phyloP scores from a whole-genome alignment of 1,140 invertebrate genomes.

The Ephestia elutella region DNA sequence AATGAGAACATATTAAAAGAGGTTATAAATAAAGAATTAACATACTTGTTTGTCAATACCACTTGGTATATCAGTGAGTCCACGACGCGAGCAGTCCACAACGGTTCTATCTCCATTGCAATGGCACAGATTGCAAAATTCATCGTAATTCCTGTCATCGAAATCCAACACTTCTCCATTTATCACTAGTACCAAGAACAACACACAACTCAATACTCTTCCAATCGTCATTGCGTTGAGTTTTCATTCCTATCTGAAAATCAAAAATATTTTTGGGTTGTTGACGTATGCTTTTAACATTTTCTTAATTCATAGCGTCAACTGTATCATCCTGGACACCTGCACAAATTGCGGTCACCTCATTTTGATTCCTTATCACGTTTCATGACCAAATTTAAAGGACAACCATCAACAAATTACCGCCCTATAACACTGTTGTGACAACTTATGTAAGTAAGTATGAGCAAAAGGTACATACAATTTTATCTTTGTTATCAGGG shows the following conservation, averaged over 20 bases:
- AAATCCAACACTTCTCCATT: constrained; percentile 42
- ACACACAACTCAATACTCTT: constrained; percentile 24
- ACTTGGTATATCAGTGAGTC: constrained; percentile 45
- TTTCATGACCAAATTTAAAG: constrained; percentile 17
- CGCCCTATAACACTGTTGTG: constrained; percentile 10
- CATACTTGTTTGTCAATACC: constrained; percentile 42
- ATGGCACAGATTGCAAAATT: constrained; percentile 46
- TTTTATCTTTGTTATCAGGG: constrained; percentile 67
- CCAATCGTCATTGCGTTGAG: constrained; percentile 49
- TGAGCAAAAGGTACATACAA: constrained; percentile 39
- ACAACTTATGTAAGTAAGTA: constrained; percentile 26
- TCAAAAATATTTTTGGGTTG: constrained; percentile 1
- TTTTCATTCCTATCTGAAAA: constrained; percentile 60
- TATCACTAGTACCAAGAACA: constrained; percentile 32
- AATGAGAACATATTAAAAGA: too few species aligned
- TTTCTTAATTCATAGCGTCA: constrained; percentile 1
- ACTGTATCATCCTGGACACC: constrained; percentile 24
- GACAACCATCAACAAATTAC: constrained; percentile 6
- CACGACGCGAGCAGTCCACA: constrained; percentile 55
- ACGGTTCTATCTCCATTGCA: constrained; percentile 44
- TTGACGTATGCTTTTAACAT: background rate
- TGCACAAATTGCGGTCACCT: constrained; percentile 20
- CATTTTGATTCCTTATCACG: constrained; percentile 28
- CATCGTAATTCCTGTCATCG: constrained; percentile 38
- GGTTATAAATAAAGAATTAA: background rate